These are phyloP conservation scores for Gonocerus acuteangulatus DNA, from an alignment of 2,888 invertebrate genomes.

Conservation along the genomic window DNA sequence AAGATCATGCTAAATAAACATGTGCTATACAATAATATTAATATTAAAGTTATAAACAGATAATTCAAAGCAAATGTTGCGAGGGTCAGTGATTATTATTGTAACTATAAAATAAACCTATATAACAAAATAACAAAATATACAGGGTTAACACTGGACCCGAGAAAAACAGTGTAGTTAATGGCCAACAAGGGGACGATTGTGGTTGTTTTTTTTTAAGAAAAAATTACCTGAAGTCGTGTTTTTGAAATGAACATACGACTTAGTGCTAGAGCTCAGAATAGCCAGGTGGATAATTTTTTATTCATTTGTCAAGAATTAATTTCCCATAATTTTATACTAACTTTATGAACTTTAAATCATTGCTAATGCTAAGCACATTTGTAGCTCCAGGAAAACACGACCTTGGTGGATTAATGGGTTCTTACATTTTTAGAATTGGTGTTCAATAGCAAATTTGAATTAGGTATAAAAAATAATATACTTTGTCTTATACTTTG, in stretches of 20 bases:
- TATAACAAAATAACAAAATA: constrained; percentile 20
- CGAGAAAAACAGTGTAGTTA: background rate
- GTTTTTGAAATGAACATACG: too few relatives aligned
- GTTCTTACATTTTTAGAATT: background rate
- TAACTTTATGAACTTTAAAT: background rate
- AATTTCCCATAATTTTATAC: background rate
- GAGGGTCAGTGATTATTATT: background rate
- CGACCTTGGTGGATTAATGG: too few relatives aligned
- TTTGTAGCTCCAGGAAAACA: too few relatives aligned
- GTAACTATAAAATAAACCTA: constrained; percentile 16
- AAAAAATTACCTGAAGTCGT: too few relatives aligned
- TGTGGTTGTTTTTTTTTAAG: too few relatives aligned
- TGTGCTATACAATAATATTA: background rate
- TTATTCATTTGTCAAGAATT: too few relatives aligned
- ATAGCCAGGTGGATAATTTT: too few relatives aligned
- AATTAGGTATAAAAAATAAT: constrained; percentile 11
- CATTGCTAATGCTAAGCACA: background rate
- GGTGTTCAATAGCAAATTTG: background rate
- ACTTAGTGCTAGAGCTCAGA: too few relatives aligned
- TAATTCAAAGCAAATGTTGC: background rate
- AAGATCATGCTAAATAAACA: background rate
- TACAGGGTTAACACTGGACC: constrained; percentile 10
- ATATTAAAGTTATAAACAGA: too few relatives aligned
- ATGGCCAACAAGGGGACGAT: background rate
- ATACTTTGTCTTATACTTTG: constrained; percentile 25